Base-by-base conservation (phyloP, 53 echinoderm and acorn worm species). In the Luidia sarsii region DNA sequence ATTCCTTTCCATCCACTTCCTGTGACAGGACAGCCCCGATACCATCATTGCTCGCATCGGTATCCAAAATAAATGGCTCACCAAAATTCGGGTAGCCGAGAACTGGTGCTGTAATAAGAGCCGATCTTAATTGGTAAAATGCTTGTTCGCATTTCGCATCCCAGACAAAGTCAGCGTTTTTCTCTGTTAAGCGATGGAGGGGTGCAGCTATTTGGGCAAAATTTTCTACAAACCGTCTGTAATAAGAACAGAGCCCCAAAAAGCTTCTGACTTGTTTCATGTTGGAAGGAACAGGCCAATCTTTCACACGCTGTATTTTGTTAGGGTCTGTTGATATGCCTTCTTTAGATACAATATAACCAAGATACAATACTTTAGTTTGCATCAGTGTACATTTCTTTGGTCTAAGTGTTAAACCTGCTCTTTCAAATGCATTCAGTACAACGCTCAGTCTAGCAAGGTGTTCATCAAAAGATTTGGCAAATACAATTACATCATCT, bases 401-500 rank as follows among this genome's bases (percentile, higher is more conserved):
- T 11, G 80, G 80, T 27, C 65, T 80, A 6, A 80, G 45, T 24
- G 61, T 79, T n/a, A 79, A 46, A 1, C 39, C 39, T 2, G 80
- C 80, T 39, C 24, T 64, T 32, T 28, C 8, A 3, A 79, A 28
- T 37, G 63, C 7, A 2, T 41, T 3, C 2, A 79, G 36, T 22
- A 79, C 80, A 63, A 27, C 18, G 80, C 39, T 16, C 63, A 28
- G 2, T 41, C 28, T 18, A 79, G 3, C 28, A 7, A 85, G 20
- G n/a, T 59, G 50, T 34, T 75, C 83, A 0, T 74, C 67, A 60
- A 90, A 64, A 28, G 67, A 54, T 29, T 50, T 57, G 15, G 41
- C 56, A 65, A 51, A 87, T 1, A 90, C 65, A n/a, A 79, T 35
- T 13, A 79, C 27, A 16, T 63, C 63, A 20, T 79, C 80, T 11